Percentiles rank a stretch among this genome's conserved stretches.
Evolutionary conservation across 2,797 vertebrate genomes (phyloP).

Genomic region (Sebastes goodei): DNA sequence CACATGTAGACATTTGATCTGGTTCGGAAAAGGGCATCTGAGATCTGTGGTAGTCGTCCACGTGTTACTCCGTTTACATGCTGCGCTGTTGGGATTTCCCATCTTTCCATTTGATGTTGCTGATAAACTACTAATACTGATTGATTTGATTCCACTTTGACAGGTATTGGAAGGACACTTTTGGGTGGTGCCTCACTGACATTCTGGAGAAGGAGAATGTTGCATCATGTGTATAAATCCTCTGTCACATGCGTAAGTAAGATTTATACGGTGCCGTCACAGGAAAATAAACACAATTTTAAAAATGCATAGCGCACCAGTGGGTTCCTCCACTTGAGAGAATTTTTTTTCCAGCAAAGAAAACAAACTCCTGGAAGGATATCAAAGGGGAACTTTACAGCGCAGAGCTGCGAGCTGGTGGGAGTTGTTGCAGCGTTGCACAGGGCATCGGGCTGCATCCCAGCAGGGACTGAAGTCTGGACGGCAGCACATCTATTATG

Average conservation of each 20-base stretch:
- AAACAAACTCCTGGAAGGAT: conserved; percentile 46
- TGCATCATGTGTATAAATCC: neutral
- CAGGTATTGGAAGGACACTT: neutral
- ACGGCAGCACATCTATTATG: conserved; percentile 48
- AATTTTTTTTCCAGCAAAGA: conserved; percentile 36
- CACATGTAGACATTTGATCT: neutral
- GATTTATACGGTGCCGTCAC: conserved; percentile 18
- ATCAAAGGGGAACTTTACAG: conserved; percentile 43
- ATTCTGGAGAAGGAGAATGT: neutral
- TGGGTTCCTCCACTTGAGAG: conserved; percentile 10
- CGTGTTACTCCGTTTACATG: conserved; percentile 58
- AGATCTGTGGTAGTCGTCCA: conserved; percentile 45
- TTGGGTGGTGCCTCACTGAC: neutral
- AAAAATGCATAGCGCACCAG: neutral
- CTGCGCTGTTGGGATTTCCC: conserved; percentile 41
- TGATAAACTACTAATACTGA: conserved; percentile 37
- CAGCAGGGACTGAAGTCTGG: conserved; percentile 44
- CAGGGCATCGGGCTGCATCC: conserved; percentile 25
- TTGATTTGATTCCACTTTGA: conserved; percentile 40
- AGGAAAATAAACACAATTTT: conserved; percentile 32
- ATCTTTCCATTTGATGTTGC: conserved; percentile 43
- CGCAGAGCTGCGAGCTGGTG: conserved; percentile 34
- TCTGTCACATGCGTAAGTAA: conserved; percentile 11
- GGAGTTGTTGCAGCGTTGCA: conserved; percentile 32
- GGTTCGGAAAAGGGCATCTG: conserved; percentile 49